Evolutionary conservation across 2,888 invertebrate species (phyloP), one percentile per base, ranked within the genome.

Genomic region (Germaria angustata): DNA sequence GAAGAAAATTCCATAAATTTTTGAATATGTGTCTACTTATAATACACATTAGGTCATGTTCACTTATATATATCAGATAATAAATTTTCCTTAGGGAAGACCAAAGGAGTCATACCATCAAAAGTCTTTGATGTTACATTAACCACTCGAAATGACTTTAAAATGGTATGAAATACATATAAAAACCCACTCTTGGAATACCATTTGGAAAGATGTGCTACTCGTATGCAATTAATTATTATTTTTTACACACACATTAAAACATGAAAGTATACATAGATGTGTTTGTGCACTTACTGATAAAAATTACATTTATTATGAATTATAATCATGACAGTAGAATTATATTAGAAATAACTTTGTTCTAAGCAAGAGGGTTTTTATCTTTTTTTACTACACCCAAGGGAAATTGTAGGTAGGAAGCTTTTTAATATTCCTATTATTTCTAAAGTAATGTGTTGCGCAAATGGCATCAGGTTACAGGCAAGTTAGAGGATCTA

Each of bases 301-400:
- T 59, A 59, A 71, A 71, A 71, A 59, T 49, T 49, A 59, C 59
- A 59, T 71, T 71, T 49, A 59, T 36, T 17, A 71, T 71, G 59
- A 71, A 59, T 71, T 71, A 71, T 71, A 22, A 59, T 59, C 57
- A 71, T 24, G 24, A 36, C 13, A 17, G 44, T n/a, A 34, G 44
- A 59, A 71, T 71, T 59, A 39, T 57, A 71, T n/a, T 9, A 44
- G 20, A 41, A n/a, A 41, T 32, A 20, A 39, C 20, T 44, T 13
- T 46, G n/a, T n/a, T n/a, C n/a, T n/a, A n/a, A n/a, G n/a, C n/a
- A 5, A 20, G 8, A 28, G 1, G 13, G 20, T 17, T 17, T 20
- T 20, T 46, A 8, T 32, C 36, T 34, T 17, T 3, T 34, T 57
- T 13, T 34, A 36, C 7, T 57, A 57, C 57, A 36, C 36, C 34